These are phyloP conservation scores for Elephas maximus DNA, from an alignment of 2,113 vertebrate genomes.

Conservation along the genomic window DNA sequence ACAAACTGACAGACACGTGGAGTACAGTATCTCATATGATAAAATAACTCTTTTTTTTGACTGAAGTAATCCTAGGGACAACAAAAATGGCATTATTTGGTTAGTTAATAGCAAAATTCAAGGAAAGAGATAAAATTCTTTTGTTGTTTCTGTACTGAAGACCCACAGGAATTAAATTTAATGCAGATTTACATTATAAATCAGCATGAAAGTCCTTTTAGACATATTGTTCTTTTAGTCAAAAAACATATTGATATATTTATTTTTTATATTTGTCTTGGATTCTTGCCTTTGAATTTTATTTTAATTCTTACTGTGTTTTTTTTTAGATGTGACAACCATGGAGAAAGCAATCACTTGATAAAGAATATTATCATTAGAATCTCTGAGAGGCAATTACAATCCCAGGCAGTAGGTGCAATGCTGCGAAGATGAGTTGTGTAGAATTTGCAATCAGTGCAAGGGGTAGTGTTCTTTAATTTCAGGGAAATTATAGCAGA, in stretches of 20 bases:
- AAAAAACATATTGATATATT: not conserved
- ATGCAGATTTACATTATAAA: not conserved
- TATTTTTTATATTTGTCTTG: slow-evolving; percentile 13
- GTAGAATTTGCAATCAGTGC: not conserved
- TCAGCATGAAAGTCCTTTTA: not conserved
- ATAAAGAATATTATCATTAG: slow-evolving; percentile 44
- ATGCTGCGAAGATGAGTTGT: not conserved
- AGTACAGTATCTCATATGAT: not conserved
- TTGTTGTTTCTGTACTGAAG: slow-evolving; percentile 32
- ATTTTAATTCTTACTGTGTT: slow-evolving; percentile 40
- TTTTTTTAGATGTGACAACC: not conserved
- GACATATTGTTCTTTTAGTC: not conserved
- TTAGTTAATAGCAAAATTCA: slow-evolving; percentile 46
- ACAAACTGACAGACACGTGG: no score
- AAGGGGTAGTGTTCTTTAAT: not conserved
- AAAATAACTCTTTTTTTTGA: slow-evolving; percentile 40
- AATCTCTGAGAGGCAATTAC: slow-evolving; percentile 44
- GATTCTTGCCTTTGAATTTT: slow-evolving; percentile 40
- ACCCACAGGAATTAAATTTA: slow-evolving; percentile 44
- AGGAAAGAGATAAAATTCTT: not conserved
- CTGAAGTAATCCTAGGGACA: not conserved
- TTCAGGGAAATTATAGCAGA: slow-evolving; percentile 30
- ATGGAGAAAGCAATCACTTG: slow-evolving; percentile 60
- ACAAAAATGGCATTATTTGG: not conserved
- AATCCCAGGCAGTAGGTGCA: not conserved